Conservation (phyloP, 2,888 invertebrate species). For the Scelioninae gen. 2 region DNA sequence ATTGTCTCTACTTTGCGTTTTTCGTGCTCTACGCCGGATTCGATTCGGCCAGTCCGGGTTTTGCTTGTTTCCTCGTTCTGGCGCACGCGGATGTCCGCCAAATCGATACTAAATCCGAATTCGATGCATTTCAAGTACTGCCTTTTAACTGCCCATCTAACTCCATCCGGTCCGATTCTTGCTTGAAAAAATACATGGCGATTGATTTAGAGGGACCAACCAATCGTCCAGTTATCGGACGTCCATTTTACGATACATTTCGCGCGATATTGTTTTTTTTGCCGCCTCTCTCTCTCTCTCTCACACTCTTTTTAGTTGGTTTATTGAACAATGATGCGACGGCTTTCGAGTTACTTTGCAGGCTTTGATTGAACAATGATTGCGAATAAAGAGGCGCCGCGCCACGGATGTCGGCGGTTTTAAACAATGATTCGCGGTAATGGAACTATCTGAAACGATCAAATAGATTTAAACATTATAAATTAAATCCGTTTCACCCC, state of each 20-base stretch:
- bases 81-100: slow-evolving; percentile 54
- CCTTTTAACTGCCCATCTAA: slow-evolving; percentile 60
- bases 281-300: slow-evolving; percentile 8
- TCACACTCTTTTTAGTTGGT: no score
- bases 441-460: slow-evolving; percentile 14
- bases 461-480: slow-evolving; percentile 15
- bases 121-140: slow-evolving; percentile 60
- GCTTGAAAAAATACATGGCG: slow-evolving; percentile 55
- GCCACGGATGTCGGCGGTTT: slow-evolving; percentile 12
- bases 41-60: slow-evolving; percentile 49
- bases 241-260: slow-evolving; percentile 53
- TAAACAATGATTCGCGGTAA: slow-evolving; percentile 14
- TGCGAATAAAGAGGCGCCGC: slow-evolving; percentile 11
- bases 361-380: slow-evolving; percentile 25
- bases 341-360: slow-evolving; percentile 40
- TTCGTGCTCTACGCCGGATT: slow-evolving; percentile 45
- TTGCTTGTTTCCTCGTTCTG: slow-evolving; percentile 55
- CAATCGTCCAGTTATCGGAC: slow-evolving; percentile 46
- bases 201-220: slow-evolving; percentile 57
- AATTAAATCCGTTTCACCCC: neutral
- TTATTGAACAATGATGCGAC: slow-evolving; percentile 40
- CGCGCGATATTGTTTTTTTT: slow-evolving; percentile 44
- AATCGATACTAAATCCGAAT: slow-evolving; percentile 61
- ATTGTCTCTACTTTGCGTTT: slow-evolving; percentile 46
- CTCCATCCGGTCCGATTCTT: slow-evolving; percentile 58